phyloP scores from a whole-genome alignment of 2,888 invertebrate genomes.

The Watsonalla binaria region DNA sequence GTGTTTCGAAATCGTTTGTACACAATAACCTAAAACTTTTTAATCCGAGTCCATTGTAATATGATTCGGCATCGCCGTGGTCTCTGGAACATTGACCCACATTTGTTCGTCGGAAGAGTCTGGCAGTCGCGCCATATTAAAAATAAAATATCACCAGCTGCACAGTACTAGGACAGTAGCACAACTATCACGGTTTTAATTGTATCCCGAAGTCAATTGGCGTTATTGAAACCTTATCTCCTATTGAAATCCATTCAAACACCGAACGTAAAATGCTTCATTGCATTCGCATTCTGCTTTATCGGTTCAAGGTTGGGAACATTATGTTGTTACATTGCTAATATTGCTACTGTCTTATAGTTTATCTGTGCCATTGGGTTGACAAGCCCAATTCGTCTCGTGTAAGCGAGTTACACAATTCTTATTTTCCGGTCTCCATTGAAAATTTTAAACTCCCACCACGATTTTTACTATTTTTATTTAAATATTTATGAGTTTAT shows the following conservation, averaged over 20 bases:
- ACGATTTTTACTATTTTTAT: not conserved
- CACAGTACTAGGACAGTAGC: conserved; percentile 16
- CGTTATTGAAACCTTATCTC: not conserved
- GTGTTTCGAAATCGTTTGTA: not conserved
- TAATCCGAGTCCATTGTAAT: conserved; percentile 4
- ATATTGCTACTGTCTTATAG: not conserved
- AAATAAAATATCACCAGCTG: conserved; percentile 58
- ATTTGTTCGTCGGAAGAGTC: conserved; percentile 49
- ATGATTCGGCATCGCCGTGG: conserved; percentile 26
- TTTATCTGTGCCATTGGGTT: not conserved
- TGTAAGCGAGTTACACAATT: not conserved
- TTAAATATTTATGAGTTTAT: not conserved
- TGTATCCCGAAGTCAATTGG: not conserved
- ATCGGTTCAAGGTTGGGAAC: not conserved
- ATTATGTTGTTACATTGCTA: too few relatives aligned
- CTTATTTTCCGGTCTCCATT: not conserved
- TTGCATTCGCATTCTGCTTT: not conserved
- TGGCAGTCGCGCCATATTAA: conserved; percentile 59
- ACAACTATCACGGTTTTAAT: not conserved
- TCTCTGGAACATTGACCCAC: conserved; percentile 73
- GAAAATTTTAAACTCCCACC: not conserved
- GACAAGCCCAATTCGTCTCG: not conserved
- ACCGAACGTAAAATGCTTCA: not conserved
- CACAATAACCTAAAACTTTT: not conserved
- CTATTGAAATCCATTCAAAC: not conserved